Conservation (phyloP, 2,113 vertebrate genomes). For the Argyrosomus japonicus region DNA sequence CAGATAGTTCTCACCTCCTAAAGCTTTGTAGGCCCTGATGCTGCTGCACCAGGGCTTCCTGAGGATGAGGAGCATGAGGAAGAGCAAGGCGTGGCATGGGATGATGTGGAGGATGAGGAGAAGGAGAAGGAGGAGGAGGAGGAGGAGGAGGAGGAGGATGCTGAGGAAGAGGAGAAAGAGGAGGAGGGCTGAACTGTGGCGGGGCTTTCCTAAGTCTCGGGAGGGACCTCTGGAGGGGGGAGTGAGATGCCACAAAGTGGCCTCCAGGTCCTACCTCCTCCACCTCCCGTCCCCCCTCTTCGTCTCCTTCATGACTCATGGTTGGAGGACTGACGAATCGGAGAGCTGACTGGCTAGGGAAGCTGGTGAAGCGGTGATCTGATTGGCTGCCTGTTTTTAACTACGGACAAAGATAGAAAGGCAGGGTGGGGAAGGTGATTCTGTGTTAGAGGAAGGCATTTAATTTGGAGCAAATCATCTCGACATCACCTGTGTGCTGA, state of each 20-base stretch:
- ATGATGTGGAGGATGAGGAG: slow-evolving; percentile 70
- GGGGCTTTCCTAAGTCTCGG: slow-evolving; percentile 67
- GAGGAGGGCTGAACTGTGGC: slow-evolving; percentile 55
- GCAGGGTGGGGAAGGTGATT: slow-evolving; percentile 33
- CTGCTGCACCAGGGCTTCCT: slow-evolving; percentile 59
- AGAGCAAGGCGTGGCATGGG: slow-evolving; percentile 66
- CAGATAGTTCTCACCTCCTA: slow-evolving; percentile 72
- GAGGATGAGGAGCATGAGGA: slow-evolving; percentile 72
- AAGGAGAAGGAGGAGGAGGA: slow-evolving; percentile 60
- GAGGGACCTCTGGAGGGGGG: slow-evolving; percentile 66
- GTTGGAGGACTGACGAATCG: slow-evolving; percentile 61
- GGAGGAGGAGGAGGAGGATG: slow-evolving; percentile 63
- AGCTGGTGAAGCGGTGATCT: slow-evolving; percentile 75
- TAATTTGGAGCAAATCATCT: not conserved
- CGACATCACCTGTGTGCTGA: not conserved
- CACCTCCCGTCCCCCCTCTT: slow-evolving; percentile 65
- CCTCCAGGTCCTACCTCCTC: slow-evolving; percentile 73
- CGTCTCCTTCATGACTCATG: slow-evolving; percentile 54
- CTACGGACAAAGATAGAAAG: slow-evolving; percentile 76
- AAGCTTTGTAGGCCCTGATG: slow-evolving; percentile 62
- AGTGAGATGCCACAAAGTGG: slow-evolving; percentile 60
- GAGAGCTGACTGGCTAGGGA: slow-evolving; percentile 75
- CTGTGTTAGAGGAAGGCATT: not conserved
- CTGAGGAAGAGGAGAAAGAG: slow-evolving; percentile 54
- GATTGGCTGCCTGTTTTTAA: slow-evolving; percentile 77